These are phyloP conservation scores for Cheumatopsyche charites DNA, from an alignment of 1,140 invertebrate species.

Conservation along the genomic window DNA sequence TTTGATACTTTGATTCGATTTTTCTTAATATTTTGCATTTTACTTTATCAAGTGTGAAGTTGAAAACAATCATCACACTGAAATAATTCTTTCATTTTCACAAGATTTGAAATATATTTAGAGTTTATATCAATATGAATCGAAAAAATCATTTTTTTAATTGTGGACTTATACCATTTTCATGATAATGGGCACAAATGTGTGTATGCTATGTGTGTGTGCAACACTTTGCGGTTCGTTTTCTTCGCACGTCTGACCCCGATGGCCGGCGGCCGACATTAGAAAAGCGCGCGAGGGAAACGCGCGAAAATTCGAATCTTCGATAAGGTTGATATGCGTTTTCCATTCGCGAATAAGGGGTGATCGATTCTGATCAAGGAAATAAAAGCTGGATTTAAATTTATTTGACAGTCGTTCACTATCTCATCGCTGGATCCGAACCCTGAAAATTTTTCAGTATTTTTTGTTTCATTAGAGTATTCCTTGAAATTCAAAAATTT, in stretches of 20 bases:
- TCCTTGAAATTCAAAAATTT: too few relatives aligned
- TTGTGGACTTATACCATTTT: too few relatives aligned
- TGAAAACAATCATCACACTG: too few relatives aligned
- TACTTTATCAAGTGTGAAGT: too few relatives aligned
- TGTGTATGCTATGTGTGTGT: background rate
- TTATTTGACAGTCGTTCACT: background rate
- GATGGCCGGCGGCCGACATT: conserved; percentile 25
- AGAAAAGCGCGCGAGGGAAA: conserved; percentile 9
- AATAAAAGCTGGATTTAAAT: background rate
- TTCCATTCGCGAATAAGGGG: background rate
- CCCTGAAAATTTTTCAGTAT: background rate
- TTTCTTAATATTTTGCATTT: too few relatives aligned
- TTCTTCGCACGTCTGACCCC: conserved; percentile 44
- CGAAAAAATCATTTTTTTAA: too few relatives aligned
- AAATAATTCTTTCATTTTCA: too few relatives aligned
- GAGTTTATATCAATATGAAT: too few relatives aligned
- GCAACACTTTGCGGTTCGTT: conserved; percentile 35
- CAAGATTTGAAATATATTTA: too few relatives aligned
- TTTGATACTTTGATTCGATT: too few relatives aligned
- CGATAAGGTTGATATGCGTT: too few relatives aligned
- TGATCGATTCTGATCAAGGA: background rate
- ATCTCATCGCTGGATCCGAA: too few relatives aligned
- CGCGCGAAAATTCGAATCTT: conserved; percentile 6
- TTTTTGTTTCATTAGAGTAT: background rate
- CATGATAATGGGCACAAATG: background rate